Conservation (phyloP, 1,140 invertebrate species). For the Hestina assimilis region DNA sequence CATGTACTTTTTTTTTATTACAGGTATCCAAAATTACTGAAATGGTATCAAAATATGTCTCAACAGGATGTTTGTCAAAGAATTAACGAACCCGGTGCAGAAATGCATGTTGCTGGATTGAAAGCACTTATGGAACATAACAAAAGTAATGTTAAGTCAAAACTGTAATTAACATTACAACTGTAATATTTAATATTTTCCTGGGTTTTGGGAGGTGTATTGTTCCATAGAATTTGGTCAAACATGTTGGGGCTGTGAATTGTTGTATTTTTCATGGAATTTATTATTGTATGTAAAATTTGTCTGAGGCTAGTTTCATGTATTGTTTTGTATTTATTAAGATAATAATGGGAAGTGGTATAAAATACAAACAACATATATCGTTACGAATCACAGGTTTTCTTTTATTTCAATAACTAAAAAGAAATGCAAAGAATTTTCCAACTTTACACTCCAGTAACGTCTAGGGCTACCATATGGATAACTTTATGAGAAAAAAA, state of each 20-base stretch:
- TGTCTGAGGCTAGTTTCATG: background rate
- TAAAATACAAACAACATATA: conserved; percentile 31
- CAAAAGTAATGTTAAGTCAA: conserved; percentile 38
- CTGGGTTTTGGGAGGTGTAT: too few species aligned
- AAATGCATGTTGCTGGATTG: conserved; percentile 40
- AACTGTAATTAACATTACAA: too few species aligned
- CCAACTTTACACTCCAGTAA: conserved; percentile 72
- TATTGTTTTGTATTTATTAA: too few species aligned
- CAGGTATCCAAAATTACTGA: conserved; percentile 57
- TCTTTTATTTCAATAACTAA: conserved; percentile 71
- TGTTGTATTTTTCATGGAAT: too few species aligned
- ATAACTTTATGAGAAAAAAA: conserved; percentile 71
- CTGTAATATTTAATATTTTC: too few species aligned
- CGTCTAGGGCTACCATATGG: conserved; percentile 70
- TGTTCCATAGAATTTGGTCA: too few species aligned
- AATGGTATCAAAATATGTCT: conserved; percentile 56
- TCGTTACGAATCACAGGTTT: conserved; percentile 74
- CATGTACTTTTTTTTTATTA: conserved; percentile 20
- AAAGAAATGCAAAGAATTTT: conserved; percentile 75
- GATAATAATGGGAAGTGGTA: conserved; percentile 9
- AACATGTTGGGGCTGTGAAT: too few species aligned
- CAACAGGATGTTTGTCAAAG: conserved; percentile 44
- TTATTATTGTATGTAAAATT: background rate
- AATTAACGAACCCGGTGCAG: conserved; percentile 48
- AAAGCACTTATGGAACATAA: conserved; percentile 47